A percentile compares a stretch with the other conserved stretches of the same genome.
Conservation (phyloP, 1,140 invertebrate genomes). For the Sycophila sp. region DNA sequence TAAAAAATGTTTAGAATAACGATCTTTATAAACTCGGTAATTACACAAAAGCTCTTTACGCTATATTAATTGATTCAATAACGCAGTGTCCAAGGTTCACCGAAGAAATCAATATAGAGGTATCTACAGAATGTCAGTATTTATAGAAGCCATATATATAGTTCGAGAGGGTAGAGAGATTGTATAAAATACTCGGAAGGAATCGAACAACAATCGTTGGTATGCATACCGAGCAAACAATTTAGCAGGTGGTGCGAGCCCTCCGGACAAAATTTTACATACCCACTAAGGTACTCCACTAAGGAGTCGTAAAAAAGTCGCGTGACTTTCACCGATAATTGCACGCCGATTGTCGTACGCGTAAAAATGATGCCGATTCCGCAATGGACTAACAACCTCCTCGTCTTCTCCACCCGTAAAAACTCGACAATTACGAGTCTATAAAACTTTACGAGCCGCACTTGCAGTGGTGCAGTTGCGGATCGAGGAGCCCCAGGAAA, state of each 20-base stretch:
- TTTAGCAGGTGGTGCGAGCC: too few species aligned
- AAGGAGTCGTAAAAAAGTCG: too few species aligned
- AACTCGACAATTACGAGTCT: constrained; percentile 24
- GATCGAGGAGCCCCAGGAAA: not conserved
- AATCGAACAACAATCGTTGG: too few species aligned
- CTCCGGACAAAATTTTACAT: too few species aligned
- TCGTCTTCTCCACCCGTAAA: not conserved
- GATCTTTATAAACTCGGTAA: not conserved
- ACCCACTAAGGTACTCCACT: too few species aligned
- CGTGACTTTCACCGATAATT: constrained; percentile 13
- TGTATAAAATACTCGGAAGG: too few species aligned
- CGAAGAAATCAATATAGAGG: not conserved
- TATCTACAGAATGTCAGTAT: not conserved
- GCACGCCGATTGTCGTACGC: not conserved
- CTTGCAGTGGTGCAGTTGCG: too few species aligned
- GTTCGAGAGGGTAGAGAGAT: too few species aligned
- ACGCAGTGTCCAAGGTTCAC: not conserved
- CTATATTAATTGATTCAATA: not conserved
- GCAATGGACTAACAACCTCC: too few species aligned
- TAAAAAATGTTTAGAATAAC: too few species aligned
- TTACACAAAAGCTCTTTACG: not conserved
- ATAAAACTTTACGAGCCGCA: constrained; percentile 34
- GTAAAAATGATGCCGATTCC: not conserved
- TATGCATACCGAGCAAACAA: too few species aligned
- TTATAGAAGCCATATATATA: too few species aligned